These are phyloP conservation scores for Melanotaenia duboulayi DNA, from an alignment of 2,113 vertebrate species.

Conservation along the genomic window DNA sequence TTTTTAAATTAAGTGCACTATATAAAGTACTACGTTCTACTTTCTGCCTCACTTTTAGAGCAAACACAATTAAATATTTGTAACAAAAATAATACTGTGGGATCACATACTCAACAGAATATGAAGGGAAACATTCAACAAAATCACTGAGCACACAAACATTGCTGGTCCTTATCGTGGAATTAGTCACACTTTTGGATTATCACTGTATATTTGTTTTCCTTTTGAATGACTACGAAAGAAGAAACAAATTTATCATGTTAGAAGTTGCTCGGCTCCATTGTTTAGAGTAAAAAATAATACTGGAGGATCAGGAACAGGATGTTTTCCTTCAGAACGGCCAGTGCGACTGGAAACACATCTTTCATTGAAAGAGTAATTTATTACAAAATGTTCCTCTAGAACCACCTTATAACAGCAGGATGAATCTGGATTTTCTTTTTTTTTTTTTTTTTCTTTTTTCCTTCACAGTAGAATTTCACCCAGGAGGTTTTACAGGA, in stretches of 20 bases:
- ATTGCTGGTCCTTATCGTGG: conserved; percentile 5
- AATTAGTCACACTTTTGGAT: conserved; percentile 51
- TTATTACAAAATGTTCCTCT: conserved; percentile 61
- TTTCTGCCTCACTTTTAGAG: neutral
- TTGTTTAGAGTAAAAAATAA: conserved; percentile 42
- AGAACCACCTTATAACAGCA: conserved; percentile 53
- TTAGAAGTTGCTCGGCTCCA: too few species aligned
- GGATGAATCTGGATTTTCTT: conserved; percentile 36
- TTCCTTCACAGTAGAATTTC: conserved; percentile 61
- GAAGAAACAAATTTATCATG: conserved; percentile 44
- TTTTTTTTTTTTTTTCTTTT: too few species aligned
- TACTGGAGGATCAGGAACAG: conserved; percentile 53
- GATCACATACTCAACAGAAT: neutral
- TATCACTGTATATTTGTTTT: conserved; percentile 48
- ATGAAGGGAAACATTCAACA: conserved; percentile 1
- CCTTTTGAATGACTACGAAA: conserved; percentile 43
- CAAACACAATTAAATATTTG: neutral
- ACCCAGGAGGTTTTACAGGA: conserved; percentile 76
- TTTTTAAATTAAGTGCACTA: conserved; percentile 2
- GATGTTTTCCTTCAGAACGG: conserved; percentile 45
- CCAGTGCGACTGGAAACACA: conserved; percentile 46
- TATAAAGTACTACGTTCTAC: conserved; percentile 2
- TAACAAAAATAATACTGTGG: too few species aligned
- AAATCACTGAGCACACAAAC: conserved; percentile 33
- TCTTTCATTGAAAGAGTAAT: conserved; percentile 58